A percentile compares a stretch with the other conserved stretches of the same genome.
Evolutionary conservation across 2,113 vertebrate genomes (phyloP).

Genomic region (Phodopus roborovskii): DNA sequence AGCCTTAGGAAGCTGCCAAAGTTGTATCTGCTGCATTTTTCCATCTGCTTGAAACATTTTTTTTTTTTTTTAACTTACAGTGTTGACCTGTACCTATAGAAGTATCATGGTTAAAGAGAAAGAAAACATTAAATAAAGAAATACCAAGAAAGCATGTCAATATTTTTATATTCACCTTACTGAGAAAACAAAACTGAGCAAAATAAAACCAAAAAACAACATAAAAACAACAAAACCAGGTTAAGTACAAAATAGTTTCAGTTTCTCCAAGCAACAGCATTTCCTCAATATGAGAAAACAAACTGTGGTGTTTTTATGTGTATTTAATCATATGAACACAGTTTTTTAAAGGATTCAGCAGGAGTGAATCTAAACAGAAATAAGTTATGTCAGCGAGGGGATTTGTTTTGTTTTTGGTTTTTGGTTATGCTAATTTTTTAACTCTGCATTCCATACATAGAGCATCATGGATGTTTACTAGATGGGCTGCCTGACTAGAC

Average conservation of each 20-base stretch:
- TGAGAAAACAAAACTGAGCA: not conserved
- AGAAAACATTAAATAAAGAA: not conserved
- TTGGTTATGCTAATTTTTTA: not conserved
- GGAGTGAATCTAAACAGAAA: not conserved
- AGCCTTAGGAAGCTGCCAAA: conserved; percentile 15
- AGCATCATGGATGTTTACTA: not conserved
- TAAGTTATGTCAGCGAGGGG: not conserved
- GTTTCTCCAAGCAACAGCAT: not conserved
- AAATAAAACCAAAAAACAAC: no score
- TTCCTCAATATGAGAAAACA: not conserved
- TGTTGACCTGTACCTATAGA: conserved; percentile 29
- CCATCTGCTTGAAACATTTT: conserved; percentile 59
- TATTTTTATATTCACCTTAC: not conserved
- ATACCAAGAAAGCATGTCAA: not conserved
- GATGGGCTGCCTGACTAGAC: not conserved
- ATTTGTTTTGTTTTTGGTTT: not conserved
- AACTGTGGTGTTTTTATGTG: not conserved
- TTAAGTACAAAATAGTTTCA: not conserved
- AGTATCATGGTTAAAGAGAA: conserved; percentile 34
- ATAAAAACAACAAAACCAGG: not conserved
- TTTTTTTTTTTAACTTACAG: conserved; percentile 36
- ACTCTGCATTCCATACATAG: not conserved
- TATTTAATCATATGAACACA: not conserved
- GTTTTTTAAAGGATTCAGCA: not conserved
- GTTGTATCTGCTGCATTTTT: conserved; percentile 27